Conservation (phyloP, 2,888 invertebrate species). For the Metacarcinus magister region DNA sequence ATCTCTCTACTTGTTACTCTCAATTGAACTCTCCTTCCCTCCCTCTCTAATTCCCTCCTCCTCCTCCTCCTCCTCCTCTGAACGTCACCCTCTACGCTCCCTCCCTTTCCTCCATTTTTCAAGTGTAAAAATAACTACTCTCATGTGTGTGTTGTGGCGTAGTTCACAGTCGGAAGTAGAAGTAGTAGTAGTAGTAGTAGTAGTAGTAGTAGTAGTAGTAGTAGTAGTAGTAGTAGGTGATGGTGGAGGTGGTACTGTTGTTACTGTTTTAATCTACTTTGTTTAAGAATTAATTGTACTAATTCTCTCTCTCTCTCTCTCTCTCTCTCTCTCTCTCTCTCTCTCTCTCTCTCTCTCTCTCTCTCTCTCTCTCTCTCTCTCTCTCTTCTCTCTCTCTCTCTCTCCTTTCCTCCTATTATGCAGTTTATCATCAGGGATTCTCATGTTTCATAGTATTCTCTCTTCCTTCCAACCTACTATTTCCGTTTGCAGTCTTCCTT, state of each 20-base stretch:
- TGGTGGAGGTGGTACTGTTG: not conserved
- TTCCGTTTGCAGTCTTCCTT: not conserved
- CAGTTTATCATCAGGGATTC: too few relatives aligned
- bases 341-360: not conserved
- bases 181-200: conserved; percentile 30
- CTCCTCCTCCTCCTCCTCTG: not conserved
- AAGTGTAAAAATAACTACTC: conserved; percentile 41
- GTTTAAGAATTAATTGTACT: not conserved
- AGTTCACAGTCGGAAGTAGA: not conserved
- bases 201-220: conserved; percentile 46
- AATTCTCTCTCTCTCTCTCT: not conserved
- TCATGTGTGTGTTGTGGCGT: not conserved
- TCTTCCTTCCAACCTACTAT: not conserved
- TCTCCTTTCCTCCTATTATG: not conserved
- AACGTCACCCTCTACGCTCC: not conserved
- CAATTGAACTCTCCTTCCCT: conserved; percentile 39
- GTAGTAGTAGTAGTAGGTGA: conserved; percentile 42
- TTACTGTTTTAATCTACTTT: not conserved
- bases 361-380: conserved; percentile 7
- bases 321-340: not conserved
- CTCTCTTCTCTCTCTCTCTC: conserved; percentile 14
- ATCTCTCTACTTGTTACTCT: conserved; percentile 58
- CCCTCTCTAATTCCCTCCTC: not conserved
- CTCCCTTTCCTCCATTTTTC: conserved; percentile 22
- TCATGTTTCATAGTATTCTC: not conserved